These are phyloP conservation scores for Mystacornis crossleyi DNA, from an alignment of 2,113 vertebrate genomes.

Conservation along the genomic window DNA sequence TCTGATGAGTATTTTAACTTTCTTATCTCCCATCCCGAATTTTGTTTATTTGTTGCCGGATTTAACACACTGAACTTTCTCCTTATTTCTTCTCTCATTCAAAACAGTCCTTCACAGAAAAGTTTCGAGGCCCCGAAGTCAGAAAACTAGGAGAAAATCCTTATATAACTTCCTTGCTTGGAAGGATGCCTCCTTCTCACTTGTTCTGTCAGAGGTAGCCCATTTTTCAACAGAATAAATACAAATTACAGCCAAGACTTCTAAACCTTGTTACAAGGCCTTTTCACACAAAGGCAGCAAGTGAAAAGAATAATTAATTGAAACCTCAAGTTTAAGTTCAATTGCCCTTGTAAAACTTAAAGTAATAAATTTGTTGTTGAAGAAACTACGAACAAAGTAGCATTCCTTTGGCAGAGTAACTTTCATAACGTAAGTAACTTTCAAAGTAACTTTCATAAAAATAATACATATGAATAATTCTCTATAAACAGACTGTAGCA, in stretches of 20 bases:
- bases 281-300: background rate
- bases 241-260: background rate
- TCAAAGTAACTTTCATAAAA: background rate
- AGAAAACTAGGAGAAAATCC: background rate
- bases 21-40: background rate
- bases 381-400: background rate
- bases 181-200: background rate
- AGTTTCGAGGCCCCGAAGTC: background rate
- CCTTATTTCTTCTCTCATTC: background rate
- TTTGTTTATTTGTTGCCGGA: background rate
- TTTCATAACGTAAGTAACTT: background rate
- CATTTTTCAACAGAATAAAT: slow-evolving; percentile 14
- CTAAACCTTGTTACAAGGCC: background rate
- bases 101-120: background rate
- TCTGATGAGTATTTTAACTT: background rate
- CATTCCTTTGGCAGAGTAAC: background rate
- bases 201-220: background rate
- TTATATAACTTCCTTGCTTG: background rate
- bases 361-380: background rate
- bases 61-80: background rate
- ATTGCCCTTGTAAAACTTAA: background rate
- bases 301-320: background rate
- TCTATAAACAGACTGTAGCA: background rate
- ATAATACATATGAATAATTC: background rate
- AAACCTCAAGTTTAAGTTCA: background rate